phyloP scores from a whole-genome alignment of 2,797 vertebrate genomes.

The Acomys russatus region DNA sequence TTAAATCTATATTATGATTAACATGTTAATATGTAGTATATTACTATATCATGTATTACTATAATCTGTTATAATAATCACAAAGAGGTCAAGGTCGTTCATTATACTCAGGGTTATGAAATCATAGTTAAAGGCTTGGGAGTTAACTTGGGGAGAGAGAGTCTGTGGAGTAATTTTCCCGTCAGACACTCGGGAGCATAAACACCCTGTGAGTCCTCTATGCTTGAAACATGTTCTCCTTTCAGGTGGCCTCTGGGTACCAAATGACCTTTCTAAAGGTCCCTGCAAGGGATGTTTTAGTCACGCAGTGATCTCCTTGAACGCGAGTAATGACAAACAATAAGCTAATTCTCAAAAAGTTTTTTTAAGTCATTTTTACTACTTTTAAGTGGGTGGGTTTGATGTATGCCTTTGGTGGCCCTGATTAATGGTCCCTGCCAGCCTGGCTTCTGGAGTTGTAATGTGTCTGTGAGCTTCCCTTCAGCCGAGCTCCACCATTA shows the following conservation, averaged over 20 bases:
- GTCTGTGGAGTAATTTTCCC: conserved; percentile 72
- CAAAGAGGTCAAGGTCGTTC: not conserved
- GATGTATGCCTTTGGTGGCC: conserved; percentile 90
- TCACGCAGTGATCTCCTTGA: conserved; percentile 86
- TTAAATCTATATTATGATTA: not conserved
- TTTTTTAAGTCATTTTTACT: conserved; percentile 88
- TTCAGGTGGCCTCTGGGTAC: conserved; percentile 72
- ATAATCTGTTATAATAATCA: not conserved
- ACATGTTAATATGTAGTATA: not conserved
- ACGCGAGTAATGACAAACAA: conserved; percentile 87
- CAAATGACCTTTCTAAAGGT: conserved; percentile 80
- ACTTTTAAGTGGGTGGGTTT: conserved; percentile 90
- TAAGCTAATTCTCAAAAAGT: conserved; percentile 89
- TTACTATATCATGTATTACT: not conserved
- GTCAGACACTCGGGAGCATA: conserved; percentile 72
- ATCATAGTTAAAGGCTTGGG: conserved; percentile 54
- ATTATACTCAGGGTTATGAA: not conserved
- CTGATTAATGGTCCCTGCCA: conserved; percentile 91
- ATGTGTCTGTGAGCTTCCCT: conserved; percentile 90
- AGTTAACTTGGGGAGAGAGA: conserved; percentile 45
- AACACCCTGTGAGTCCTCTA: conserved; percentile 23
- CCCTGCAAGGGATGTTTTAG: conserved; percentile 79
- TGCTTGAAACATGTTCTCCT: not conserved
- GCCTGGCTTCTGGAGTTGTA: conserved; percentile 89
- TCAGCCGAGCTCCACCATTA: conserved; percentile 91